These are phyloP conservation scores for Macrosoma leucophasiata DNA, from an alignment of 2,888 invertebrate species.

Conservation along the genomic window DNA sequence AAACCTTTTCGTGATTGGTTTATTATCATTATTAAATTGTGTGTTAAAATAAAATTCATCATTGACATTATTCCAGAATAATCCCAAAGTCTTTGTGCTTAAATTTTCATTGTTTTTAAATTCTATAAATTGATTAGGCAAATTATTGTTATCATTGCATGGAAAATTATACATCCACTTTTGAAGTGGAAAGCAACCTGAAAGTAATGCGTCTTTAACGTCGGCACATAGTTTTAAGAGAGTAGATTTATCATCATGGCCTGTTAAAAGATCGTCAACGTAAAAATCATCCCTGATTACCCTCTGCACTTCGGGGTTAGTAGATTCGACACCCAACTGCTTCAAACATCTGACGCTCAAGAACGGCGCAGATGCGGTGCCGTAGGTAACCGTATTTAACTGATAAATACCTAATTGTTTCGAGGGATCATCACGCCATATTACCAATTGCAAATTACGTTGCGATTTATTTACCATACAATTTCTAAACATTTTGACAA, in stretches of 20 bases:
- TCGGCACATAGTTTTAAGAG: too few species aligned
- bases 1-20: conserved; percentile 9
- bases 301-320: conserved; percentile 8
- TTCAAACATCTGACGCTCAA: conserved; percentile 22
- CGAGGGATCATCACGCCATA: conserved; percentile 3
- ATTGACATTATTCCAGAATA: conserved; percentile 13
- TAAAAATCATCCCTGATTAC: conserved; percentile 20
- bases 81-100: conserved; percentile 17
- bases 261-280: conserved; percentile 28
- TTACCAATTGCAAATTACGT: conserved; percentile 1
- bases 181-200: too few species aligned
- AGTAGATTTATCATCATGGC: too few species aligned
- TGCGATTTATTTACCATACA: background rate
- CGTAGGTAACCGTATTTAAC: conserved; percentile 24
- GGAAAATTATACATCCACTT: too few species aligned
- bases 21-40: background rate
- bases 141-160: too few species aligned
- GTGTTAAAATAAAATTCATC: conserved; percentile 16
- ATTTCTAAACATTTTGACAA: conserved; percentile 10
- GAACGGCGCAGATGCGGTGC: conserved; percentile 22
- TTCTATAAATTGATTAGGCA: conserved; percentile 4
- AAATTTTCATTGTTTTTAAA: conserved; percentile 8
- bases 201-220: too few species aligned
- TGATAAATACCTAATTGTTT: conserved; percentile 10
- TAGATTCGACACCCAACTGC: conserved; percentile 23